Base-by-base conservation (phyloP, 2,113 vertebrate species). In the Hemicordylus capensis region DNA sequence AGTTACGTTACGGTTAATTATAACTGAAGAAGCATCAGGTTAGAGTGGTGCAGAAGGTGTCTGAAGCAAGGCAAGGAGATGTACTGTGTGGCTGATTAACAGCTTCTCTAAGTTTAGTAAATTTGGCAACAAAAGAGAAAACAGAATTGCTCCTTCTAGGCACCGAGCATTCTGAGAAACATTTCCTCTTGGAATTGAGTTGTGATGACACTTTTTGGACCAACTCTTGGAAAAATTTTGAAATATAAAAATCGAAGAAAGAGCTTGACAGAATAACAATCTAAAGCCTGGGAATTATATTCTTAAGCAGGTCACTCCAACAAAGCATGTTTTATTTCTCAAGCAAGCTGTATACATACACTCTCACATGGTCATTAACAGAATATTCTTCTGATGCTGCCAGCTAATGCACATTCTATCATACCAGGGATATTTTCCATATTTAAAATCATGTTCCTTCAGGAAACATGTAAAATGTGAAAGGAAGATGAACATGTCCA, bases 51-150 rank as follows among this genome's bases (percentile, higher is more conserved):
- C 19, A n/a, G 24, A 59, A 12, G 31, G 42, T 80, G 61, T n/a
- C 66, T 67, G 20, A 67, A 34, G 15, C 66, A 67, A 34, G 12
- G 1, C 34, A 67, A 6, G 64, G 31, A 34, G 31, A 67, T 67
- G 66, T 14, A 22, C 20, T 59, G 2, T 69, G 11, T 88, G 0
- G 1, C 66, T 67, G 42, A 81, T n/a, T 77, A 6, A n/a, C n/a
- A n/a, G n/a, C n/a, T 24, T n/a, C 63, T 56, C 37, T 85, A 4
- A 22, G 88, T 82, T n/a, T 44, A 64, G 81, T 81, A 78, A 73
- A 91, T 28, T 14, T 80, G 75, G 22, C 4, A 34, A 76, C 46
- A 42, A 24, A 56, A 15, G 39, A 56, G 69, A 28, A 26, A 59
- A 31, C 28, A 56, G 67, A 17, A 51, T 58, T 44, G 37, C 76